Conservation (phyloP, 2,888 invertebrate species). For the Drosophila pegasa region DNA sequence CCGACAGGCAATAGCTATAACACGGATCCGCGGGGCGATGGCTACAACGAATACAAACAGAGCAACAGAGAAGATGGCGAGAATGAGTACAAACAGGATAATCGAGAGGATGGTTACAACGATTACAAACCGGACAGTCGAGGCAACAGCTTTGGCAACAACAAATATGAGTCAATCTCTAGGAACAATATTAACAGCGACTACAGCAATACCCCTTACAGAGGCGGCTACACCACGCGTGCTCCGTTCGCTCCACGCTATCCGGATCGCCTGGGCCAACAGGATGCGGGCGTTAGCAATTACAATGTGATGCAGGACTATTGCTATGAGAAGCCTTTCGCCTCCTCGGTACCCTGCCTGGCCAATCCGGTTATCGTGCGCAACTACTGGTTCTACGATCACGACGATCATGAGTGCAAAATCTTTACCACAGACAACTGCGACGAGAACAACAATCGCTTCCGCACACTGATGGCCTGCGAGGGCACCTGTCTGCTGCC, state of each 20-base stretch:
- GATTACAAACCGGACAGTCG: conserved; percentile 7
- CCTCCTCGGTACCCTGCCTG: conserved; percentile 57
- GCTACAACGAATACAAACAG: conserved; percentile 1
- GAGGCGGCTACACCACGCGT: conserved; percentile 33
- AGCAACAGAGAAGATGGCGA: background rate
- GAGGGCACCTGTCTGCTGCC: conserved; percentile 68
- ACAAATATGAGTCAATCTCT: background rate
- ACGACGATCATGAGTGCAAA: conserved; percentile 73
- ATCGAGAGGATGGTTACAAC: conserved; percentile 2
- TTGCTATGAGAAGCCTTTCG: conserved; percentile 68
- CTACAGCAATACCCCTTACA: conserved; percentile 22
- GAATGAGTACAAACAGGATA: conserved; percentile 13
- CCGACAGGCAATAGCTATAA: conserved; percentile 40
- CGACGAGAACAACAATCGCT: conserved; percentile 78
- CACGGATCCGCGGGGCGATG: conserved; percentile 46
- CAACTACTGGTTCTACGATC: conserved; percentile 82
- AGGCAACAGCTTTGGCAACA: conserved; percentile 11
- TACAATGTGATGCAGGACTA: conserved; percentile 71
- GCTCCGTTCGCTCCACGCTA: conserved; percentile 37
- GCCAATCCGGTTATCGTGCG: conserved; percentile 53
- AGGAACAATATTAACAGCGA: conserved; percentile 18
- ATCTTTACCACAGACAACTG: conserved; percentile 80
- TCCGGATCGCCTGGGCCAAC: conserved; percentile 18
- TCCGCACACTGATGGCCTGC: conserved; percentile 70
- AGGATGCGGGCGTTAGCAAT: conserved; percentile 26